A percentile compares a stretch with the other conserved stretches of the same genome.
phyloP scores from a whole-genome alignment of 2,797 vertebrate species.

The Scomberomorus guttatus region DNA sequence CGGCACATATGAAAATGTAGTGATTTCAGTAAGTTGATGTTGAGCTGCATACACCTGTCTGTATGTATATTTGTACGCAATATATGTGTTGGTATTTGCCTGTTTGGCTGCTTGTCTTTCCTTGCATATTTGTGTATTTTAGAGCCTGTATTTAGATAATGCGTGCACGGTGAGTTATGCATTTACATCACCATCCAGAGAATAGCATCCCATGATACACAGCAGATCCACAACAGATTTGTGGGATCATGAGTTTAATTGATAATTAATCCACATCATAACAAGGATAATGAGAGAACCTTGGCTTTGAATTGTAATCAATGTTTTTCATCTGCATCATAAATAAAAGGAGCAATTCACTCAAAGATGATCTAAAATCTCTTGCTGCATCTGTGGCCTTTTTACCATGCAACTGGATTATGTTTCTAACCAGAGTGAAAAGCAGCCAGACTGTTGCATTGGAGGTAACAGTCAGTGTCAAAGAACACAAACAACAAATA shows the following conservation, averaged over 20 bases:
- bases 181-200: constrained; percentile 63
- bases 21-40: constrained; percentile 16
- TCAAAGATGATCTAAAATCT: constrained; percentile 30
- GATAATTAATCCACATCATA: constrained; percentile 81
- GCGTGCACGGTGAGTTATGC: constrained; percentile 46
- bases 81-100: constrained; percentile 25
- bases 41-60: constrained; percentile 17
- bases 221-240: constrained; percentile 72
- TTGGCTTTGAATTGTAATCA: constrained; percentile 73
- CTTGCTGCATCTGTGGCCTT: constrained; percentile 26
- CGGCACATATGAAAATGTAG: constrained; percentile 1
- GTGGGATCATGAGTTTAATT: constrained; percentile 80
- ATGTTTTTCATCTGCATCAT: constrained; percentile 51
- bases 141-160: constrained; percentile 47
- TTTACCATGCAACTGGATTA: constrained; percentile 18
- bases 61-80: constrained; percentile 20
- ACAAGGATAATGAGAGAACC: constrained; percentile 69
- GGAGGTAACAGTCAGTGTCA: background rate
- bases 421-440: constrained; percentile 3
- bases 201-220: constrained; percentile 61
- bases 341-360: constrained; percentile 51
- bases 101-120: constrained; percentile 23
- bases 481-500: background rate
- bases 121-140: constrained; percentile 23
- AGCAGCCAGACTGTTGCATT: constrained; percentile 1